Evolutionary conservation across 2,888 invertebrate genomes (phyloP), one percentile per base, ranked within the genome.

Genomic region (Lamproptera curius): DNA sequence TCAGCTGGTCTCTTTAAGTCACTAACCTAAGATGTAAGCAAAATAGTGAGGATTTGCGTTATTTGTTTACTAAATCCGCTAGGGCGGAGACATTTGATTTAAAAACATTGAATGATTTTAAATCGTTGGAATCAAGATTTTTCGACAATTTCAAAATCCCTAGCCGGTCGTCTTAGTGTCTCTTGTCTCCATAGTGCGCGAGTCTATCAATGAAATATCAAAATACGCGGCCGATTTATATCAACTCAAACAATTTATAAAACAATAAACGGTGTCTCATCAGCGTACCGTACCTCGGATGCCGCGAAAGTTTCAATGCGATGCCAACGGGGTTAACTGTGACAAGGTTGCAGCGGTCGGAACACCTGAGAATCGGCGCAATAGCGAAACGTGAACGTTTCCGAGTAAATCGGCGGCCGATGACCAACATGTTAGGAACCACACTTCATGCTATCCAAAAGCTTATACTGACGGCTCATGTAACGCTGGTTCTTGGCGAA

Each of bases 331-430:
- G 76, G 73, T 74, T 77, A 83, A 79, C 73, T 78, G 77, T 78
- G 79, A 83, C 84, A 83, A 84, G 81, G 85, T 75, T 81, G 74
- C 61, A 67, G 65, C 65, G 63, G 67, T 73, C 70, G 65, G 72
- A 75, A 75, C 75, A 78, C 74, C 81, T 76, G 76, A 79, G 81
- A 78, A 74, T 74, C 71, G 59, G 70, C 67, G 70, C 72, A 44
- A 50, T 50, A 44, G 49, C 39, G n/a, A 70, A 70, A 71, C 65
- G 70, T 67, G 61, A 72, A 70, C 67, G 69, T 77, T 77, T 77
- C 74, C 71, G 69, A 76, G 68, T 74, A 73, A 73, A 75, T 67
- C 71, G 59, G 62, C 55, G 46, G 61, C 57, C 55, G 53, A 54
- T 5, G 54, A 59, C 76, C 73, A 73, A 54, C 45, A 43, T 52